Evolutionary conservation across 2,113 vertebrate genomes (phyloP), one percentile per base, ranked within the genome.

Genomic region (Rhinichthys klamathensis): DNA sequence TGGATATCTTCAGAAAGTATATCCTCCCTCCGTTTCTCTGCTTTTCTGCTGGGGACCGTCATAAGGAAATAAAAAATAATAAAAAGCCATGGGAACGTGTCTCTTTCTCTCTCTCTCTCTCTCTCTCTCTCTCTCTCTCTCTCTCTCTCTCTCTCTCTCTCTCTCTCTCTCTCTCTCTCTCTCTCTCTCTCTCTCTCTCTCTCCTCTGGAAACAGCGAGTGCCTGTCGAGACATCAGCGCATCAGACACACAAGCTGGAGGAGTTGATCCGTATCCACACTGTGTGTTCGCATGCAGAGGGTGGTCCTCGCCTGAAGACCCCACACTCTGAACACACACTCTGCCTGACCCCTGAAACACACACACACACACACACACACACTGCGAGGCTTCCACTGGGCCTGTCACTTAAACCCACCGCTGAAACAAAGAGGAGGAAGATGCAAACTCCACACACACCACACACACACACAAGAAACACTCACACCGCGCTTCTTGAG

Each of bases 401-500:
- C 49, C 49, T 18, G 67, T 87, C 65, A 87, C 25, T 84, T 51
- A 10, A 84, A 76, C 41, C 18, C 27, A 49, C 60, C 77, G 11
- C 30, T 70, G 41, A 67, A 83, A 79, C 51, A 70, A 49, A 73
- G 27, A n/a, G 21, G 74, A 10, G 65, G 44, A 56, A 69, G n/a
- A 27, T 70, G 32, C 75, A 65, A n/a, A 69, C 25, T 44, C 25
- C 21, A 15, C 1, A 35, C 4, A 32, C 91, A 92, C 27, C 87
- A 30, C 30, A 30, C 89, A 25, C 51, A 91, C 89, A 88, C 86
- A 84, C 80, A 89, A 88, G 88, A 9, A 41, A 41, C 3, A 41
- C 87, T 91, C 88, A 77, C 87, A 86, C 85, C 87, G 79, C 87
- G 86, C 27, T 61, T 88, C 86, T 91, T 70, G 1, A 5, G 67